Percentiles rank a stretch among this genome's conserved stretches.
Conservation (phyloP, 2,888 invertebrate genomes). For the Rhagonycha lutea region DNA sequence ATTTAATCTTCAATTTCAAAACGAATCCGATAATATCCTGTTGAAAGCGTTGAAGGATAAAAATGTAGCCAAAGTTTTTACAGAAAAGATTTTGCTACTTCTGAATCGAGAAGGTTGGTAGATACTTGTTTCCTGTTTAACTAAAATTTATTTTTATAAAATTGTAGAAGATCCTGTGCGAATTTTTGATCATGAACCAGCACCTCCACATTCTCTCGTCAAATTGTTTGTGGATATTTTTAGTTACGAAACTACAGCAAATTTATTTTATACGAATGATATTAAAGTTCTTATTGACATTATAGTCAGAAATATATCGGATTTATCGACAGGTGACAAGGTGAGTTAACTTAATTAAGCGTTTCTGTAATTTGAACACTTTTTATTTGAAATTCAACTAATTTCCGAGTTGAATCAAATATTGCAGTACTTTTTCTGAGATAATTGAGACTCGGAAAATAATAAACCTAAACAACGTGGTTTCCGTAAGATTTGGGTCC, state of each 20-base stretch:
- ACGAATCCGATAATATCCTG: slow-evolving; percentile 69
- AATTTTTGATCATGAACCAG: slow-evolving; percentile 81
- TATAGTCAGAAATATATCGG: slow-evolving; percentile 85
- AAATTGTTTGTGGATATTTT: slow-evolving; percentile 90
- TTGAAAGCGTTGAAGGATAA: slow-evolving; percentile 70
- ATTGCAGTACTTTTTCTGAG: no score
- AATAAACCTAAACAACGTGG: no score
- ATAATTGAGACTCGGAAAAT: no score
- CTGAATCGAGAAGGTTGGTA: slow-evolving; percentile 85
- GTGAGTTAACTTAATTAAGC: slow-evolving; percentile 54
- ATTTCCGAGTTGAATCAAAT: no score
- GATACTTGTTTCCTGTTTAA: slow-evolving; percentile 5
- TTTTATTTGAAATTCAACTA: no score
- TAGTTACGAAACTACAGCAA: slow-evolving; percentile 75
- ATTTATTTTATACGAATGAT: slow-evolving; percentile 93
- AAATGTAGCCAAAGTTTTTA: slow-evolving; percentile 81
- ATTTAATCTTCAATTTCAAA: slow-evolving; percentile 84
- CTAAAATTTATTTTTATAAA: slow-evolving; percentile 5
- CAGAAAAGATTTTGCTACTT: slow-evolving; percentile 85
- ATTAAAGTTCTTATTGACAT: slow-evolving; percentile 93
- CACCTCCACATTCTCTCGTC: slow-evolving; percentile 81
- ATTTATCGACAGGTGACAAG: slow-evolving; percentile 85
- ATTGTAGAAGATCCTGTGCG: slow-evolving; percentile 82
- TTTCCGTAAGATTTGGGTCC: no score
- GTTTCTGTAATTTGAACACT: no score